Conservation (phyloP, 1,140 invertebrate species). For the Contarinia nasturtii region DNA sequence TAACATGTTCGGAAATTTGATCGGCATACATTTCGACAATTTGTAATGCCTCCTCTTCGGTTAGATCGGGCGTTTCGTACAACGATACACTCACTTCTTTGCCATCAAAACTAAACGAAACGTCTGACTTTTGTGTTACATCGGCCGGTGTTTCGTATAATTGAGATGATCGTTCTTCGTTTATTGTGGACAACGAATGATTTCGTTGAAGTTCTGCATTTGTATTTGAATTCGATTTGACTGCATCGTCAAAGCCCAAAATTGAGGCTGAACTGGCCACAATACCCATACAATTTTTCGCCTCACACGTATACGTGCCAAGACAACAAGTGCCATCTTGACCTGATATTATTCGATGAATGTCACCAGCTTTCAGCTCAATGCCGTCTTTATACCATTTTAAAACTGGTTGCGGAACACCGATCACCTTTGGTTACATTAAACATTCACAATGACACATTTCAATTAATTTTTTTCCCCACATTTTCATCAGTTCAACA, state of each 20-base stretch:
- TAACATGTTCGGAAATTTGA: conserved; percentile 72
- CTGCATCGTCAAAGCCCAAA: conserved; percentile 63
- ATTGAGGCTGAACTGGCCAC: conserved; percentile 73
- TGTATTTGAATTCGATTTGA: conserved; percentile 24
- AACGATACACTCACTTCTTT: conserved; percentile 78
- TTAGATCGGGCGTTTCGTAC: conserved; percentile 80
- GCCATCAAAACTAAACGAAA: conserved; percentile 77
- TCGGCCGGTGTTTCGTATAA: conserved; percentile 62
- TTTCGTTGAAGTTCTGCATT: conserved; percentile 42
- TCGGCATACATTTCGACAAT: conserved; percentile 88
- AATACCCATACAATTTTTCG: conserved; percentile 79
- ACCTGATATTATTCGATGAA: conserved; percentile 74
- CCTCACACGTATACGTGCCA: conserved; percentile 86
- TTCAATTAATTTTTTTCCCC: too few species aligned
- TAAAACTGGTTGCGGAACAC: conserved; percentile 65
- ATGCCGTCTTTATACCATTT: conserved; percentile 86
- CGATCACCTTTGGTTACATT: conserved; percentile 23
- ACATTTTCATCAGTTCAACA: too few species aligned
- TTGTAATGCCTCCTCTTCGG: conserved; percentile 75
- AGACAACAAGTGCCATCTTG: conserved; percentile 76
- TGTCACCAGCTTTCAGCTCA: conserved; percentile 75
- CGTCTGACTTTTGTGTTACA: conserved; percentile 59
- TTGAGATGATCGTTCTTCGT: conserved; percentile 76
- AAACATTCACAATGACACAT: too few species aligned
- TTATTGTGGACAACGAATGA: conserved; percentile 70